Evolutionary conservation across 2,113 vertebrate species (phyloP).

Genomic region (Rhizomys pruinosus): DNA sequence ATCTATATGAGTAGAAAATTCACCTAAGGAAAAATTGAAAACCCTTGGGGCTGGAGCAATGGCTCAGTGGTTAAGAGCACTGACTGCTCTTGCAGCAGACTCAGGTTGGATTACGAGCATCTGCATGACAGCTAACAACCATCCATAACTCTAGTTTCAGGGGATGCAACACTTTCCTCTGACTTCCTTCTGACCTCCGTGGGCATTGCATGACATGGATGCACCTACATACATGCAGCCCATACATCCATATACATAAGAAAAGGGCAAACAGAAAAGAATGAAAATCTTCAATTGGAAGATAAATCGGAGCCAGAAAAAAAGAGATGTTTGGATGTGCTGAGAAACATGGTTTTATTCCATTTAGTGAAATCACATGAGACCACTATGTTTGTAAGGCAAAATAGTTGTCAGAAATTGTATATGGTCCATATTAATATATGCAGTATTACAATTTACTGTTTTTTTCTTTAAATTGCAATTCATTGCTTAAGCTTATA

Average conservation of each 20-base stretch:
- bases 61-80: too few species aligned
- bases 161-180: too few species aligned
- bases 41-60: too few species aligned
- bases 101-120: too few species aligned
- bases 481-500: not conserved
- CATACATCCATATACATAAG: too few species aligned
- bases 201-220: too few species aligned
- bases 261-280: too few species aligned
- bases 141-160: too few species aligned
- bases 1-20: not conserved
- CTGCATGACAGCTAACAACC: too few species aligned
- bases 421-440: not conserved
- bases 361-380: not conserved
- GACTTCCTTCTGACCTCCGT: too few species aligned
- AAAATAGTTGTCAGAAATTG: not conserved
- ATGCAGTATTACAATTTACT: not conserved
- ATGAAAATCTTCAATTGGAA: slow-evolving; percentile 20
- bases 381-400: not conserved
- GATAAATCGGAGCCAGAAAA: not conserved
- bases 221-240: too few species aligned
- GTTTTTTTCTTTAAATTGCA: not conserved
- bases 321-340: not conserved
- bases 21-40: not conserved
- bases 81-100: too few species aligned
- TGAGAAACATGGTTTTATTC: not conserved